Base-by-base conservation (phyloP, 2,888 invertebrate genomes). In the Pachycephus smyrnensis region DNA sequence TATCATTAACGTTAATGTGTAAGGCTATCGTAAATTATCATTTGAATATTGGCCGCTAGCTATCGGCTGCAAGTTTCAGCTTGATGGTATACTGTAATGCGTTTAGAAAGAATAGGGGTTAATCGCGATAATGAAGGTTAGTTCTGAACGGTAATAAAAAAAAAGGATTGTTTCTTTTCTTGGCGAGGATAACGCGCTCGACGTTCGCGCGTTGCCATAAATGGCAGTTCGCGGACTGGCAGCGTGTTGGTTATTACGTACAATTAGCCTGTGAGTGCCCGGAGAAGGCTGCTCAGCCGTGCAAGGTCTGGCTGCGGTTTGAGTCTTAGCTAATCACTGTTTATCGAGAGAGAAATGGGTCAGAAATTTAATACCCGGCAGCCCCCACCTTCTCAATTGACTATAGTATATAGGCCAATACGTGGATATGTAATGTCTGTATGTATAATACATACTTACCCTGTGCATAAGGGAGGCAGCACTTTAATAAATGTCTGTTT, bases 231-330 rank as follows among this genome's bases (percentile, higher is more conserved):
- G 69, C 30, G 4, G 69, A 84, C 86, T 82, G 82, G 82, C 83
- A 80, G 82, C 83, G 83, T 84, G 85, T 85, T 86, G 85, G 87
- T 87, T 87, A 88, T 88, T 87, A 88, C 84, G 86, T 86, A 85
- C 87, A 88, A 89, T 89, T 89, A 89, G 85, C 84, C 83, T 80
- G 78, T 31, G 85, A 81, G 85, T 85, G 82, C 84, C 79, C 79
- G 81, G 71, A 81, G 86, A 86, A 84, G 87, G 86, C 85, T 87
- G 86, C 84, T 82, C 85, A 88, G 86, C 87, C 86, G 85, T 87
- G 88, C 89, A 89, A 89, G 89, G 89, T 89, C 88, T 86, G 81
- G 78, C 83, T 89, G 89, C 83, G 89, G 89, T 89, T 85, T 83
- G 77, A 79, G 82, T 85, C 88, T 88, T 86, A 83, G 88, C 88